A percentile compares a stretch with the other conserved stretches of the same genome.
phyloP scores from a whole-genome alignment of 2,888 invertebrate genomes.

The Lithosia quadra region DNA sequence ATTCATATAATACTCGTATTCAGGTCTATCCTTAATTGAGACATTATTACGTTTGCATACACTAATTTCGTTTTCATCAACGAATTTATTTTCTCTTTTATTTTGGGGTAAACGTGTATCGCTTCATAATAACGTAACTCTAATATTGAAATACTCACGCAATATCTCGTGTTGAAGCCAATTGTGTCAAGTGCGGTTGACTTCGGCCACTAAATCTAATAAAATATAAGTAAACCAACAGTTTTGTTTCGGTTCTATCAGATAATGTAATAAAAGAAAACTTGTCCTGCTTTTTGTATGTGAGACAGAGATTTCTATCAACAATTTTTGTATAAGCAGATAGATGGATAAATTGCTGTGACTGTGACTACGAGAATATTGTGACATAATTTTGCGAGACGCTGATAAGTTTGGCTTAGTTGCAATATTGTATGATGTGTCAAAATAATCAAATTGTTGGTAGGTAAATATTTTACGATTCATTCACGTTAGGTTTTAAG shows the following conservation, averaged over 20 bases:
- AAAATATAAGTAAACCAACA: conserved; percentile 22
- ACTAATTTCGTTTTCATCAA: background rate
- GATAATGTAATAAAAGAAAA: conserved; percentile 16
- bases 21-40: background rate
- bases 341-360: conserved; percentile 9
- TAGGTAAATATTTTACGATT: too few species aligned
- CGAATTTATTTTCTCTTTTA: background rate
- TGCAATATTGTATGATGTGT: background rate
- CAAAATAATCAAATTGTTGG: background rate
- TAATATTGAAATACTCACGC: conserved; percentile 38
- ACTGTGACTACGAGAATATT: conserved; percentile 1
- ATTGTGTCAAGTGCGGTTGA: conserved; percentile 32
- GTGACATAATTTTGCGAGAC: conserved; percentile 8
- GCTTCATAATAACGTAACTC: conserved; percentile 34
- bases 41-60: background rate
- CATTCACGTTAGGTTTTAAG: too few species aligned
- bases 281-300: conserved; percentile 18
- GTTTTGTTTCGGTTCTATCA: conserved; percentile 20
- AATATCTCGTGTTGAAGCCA: conserved; percentile 38
- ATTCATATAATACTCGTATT: background rate
- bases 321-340: conserved; percentile 6
- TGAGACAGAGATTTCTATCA: conserved; percentile 16
- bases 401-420: background rate
- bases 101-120: background rate
- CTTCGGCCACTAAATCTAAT: conserved; percentile 22